phyloP scores from a whole-genome alignment of 2,113 vertebrate species.

The Falcunculus frontatus region DNA sequence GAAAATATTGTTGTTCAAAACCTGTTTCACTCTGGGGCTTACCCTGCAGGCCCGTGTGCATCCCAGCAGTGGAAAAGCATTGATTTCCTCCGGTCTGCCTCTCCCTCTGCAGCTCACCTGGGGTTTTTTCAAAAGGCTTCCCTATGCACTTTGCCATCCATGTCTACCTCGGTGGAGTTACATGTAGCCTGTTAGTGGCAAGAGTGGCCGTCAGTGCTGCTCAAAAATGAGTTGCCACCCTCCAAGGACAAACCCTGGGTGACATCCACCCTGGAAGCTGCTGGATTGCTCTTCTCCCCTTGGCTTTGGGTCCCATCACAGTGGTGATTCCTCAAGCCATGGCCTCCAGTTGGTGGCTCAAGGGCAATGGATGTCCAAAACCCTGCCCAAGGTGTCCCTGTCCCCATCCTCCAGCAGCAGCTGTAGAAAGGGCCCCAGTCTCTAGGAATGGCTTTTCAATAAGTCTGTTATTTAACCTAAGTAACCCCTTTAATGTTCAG shows the following conservation, averaged over 20 bases:
- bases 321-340: fast-evolving
- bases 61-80: background rate
- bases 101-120: background rate
- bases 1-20: background rate
- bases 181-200: fast-evolving
- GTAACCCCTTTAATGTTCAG: background rate
- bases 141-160: background rate
- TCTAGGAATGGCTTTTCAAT: background rate
- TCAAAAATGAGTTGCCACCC: background rate
- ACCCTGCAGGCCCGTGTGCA: fast-evolving
- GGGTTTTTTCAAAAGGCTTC: background rate
- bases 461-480: background rate
- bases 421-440: too few relatives aligned
- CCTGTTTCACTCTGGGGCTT: background rate
- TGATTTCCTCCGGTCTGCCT: fast-evolving
- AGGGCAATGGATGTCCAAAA: background rate
- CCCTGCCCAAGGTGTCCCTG: background rate
- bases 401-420: background rate
- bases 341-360: background rate
- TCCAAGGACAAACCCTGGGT: background rate
- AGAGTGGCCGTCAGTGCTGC: background rate
- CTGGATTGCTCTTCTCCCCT: background rate
- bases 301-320: fast-evolving
- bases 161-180: background rate
- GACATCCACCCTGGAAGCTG: background rate